These are phyloP conservation scores for Muscicapa adusta DNA, from an alignment of 2,113 vertebrate species.

Conservation along the genomic window DNA sequence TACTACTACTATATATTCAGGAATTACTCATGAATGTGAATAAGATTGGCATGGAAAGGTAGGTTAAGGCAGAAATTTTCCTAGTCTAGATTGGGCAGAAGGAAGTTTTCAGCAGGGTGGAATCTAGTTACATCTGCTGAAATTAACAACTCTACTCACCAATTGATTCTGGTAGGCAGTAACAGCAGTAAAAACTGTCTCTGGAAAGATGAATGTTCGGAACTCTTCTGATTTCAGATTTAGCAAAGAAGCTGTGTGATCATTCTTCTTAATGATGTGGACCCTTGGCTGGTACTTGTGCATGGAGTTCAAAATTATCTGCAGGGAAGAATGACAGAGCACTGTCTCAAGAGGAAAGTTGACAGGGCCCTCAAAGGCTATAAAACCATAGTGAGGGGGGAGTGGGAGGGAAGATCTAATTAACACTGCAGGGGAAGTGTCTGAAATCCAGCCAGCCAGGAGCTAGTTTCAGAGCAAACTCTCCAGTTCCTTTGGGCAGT, in stretches of 20 bases:
- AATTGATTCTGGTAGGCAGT: slow-evolving; percentile 98
- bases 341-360: neutral
- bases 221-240: slow-evolving; percentile 98
- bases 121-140: neutral
- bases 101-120: neutral
- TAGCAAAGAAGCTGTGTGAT: slow-evolving; percentile 94
- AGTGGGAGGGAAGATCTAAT: neutral
- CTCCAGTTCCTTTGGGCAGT: neutral
- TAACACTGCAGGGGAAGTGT: neutral
- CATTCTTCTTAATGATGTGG: slow-evolving; percentile 99
- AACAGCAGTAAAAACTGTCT: slow-evolving; percentile 97
- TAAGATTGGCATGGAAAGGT: neutral
- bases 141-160: slow-evolving; percentile 76
- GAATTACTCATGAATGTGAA: neutral
- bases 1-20: neutral
- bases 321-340: neutral
- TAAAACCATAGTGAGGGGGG: fast-evolving
- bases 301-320: slow-evolving; percentile 99
- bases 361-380: neutral
- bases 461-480: neutral
- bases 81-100: neutral
- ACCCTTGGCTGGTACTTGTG: slow-evolving; percentile 98
- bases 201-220: slow-evolving; percentile 94
- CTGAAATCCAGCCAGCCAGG: neutral
- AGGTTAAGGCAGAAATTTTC: neutral